Evolutionary conservation across 2,113 vertebrate genomes (phyloP).

Genomic region (Menura novaehollandiae): DNA sequence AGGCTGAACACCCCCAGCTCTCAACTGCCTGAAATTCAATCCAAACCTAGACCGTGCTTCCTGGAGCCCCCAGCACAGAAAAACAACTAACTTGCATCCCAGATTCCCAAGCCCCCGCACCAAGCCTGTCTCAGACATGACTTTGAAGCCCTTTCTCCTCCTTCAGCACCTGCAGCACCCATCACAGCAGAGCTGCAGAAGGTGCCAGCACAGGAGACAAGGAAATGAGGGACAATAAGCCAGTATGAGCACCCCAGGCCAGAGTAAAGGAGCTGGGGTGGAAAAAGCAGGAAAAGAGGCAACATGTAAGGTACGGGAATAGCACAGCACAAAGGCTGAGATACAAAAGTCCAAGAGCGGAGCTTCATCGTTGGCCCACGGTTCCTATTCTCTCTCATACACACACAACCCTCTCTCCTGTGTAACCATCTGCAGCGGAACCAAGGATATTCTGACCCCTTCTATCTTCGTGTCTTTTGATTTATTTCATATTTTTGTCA

Average conservation of each 20-base stretch:
- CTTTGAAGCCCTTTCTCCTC: background rate
- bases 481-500: constrained; percentile 65
- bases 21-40: background rate
- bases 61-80: background rate
- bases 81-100: background rate
- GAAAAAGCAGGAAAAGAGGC: background rate
- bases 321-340: constrained; percentile 39
- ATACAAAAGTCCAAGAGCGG: background rate
- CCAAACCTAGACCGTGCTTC: background rate
- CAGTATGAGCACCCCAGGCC: background rate
- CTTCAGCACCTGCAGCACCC: background rate
- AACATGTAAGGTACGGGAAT: background rate
- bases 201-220: background rate
- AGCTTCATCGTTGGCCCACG: background rate
- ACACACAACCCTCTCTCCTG: constrained; percentile 25
- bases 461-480: constrained; percentile 48
- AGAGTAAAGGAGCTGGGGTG: background rate
- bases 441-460: constrained; percentile 56
- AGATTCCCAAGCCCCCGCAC: background rate
- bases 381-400: constrained; percentile 31
- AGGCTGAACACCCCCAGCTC: background rate
- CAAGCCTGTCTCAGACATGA: background rate
- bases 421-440: constrained; percentile 37
- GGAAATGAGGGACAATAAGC: background rate
- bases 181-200: background rate